Percentiles rank a stretch among this genome's conserved stretches.
phyloP scores from a whole-genome alignment of 1,140 invertebrate genomes.

The Chironomus striatipennis region DNA sequence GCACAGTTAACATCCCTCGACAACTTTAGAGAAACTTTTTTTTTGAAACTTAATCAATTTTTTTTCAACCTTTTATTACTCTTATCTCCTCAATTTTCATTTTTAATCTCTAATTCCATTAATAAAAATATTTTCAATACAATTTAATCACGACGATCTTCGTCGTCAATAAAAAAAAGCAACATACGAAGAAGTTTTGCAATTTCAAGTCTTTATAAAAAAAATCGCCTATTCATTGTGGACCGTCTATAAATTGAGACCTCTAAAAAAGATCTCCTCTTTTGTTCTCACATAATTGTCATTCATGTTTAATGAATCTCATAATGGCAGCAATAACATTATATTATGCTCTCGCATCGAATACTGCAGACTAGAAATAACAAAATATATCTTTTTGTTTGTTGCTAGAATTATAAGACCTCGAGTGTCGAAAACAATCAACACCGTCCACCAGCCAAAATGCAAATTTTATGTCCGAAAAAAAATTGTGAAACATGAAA shows the following conservation, averaged over 20 bases:
- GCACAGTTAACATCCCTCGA: no score
- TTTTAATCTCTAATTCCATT: no score
- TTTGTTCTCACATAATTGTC: slow-evolving; percentile 10
- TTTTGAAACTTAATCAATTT: no score
- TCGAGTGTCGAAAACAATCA: slow-evolving; percentile 7
- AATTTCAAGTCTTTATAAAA: not conserved
- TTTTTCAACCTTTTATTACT: no score
- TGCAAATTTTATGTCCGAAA: slow-evolving; percentile 7
- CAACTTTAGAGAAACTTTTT: no score
- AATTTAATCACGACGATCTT: no score
- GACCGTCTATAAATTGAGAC: not conserved
- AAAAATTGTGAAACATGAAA: not conserved
- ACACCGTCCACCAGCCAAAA: not conserved
- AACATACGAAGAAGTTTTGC: not conserved
- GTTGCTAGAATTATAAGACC: not conserved
- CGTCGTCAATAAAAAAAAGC: no score
- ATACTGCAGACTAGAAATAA: not conserved
- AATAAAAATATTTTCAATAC: no score
- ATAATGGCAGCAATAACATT: not conserved
- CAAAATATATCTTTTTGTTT: no score
- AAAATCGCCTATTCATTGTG: not conserved
- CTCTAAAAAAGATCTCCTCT: not conserved
- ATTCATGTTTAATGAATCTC: slow-evolving; percentile 13
- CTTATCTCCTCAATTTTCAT: no score
- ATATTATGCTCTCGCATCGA: not conserved